Percentiles rank a stretch among this genome's conserved stretches.
Conservation (phyloP, 2,113 vertebrate species). For the Sporophila hypoxantha region DNA sequence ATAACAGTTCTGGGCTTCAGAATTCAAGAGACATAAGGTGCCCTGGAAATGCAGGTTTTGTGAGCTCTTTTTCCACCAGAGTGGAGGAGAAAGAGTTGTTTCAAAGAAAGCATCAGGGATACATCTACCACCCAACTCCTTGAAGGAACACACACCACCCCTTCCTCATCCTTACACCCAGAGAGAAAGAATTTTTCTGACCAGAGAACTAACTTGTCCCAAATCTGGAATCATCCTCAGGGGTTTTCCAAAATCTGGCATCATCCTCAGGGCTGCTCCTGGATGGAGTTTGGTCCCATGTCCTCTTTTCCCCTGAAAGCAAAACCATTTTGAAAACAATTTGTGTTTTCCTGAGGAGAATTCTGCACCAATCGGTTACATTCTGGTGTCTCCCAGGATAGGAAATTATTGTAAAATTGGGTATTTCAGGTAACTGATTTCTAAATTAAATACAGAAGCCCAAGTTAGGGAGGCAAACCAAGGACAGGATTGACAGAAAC, state of each 20-base stretch:
- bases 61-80: background rate
- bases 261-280: background rate
- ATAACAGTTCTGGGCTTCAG: background rate
- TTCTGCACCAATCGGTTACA: background rate
- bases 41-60: background rate
- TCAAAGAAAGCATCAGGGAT: background rate
- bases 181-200: background rate
- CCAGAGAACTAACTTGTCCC: background rate
- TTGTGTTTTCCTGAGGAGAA: background rate
- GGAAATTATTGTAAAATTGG: background rate
- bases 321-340: background rate
- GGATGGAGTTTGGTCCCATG: background rate
- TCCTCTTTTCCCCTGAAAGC: background rate
- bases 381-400: background rate
- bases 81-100: background rate
- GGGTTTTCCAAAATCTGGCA: background rate
- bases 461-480: background rate
- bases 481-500: background rate
- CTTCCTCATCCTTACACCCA: background rate
- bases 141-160: rapidly evolving
- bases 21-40: background rate
- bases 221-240: background rate
- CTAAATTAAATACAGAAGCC: background rate
- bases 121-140: background rate
- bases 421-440: background rate